phyloP scores from a whole-genome alignment of 2,113 vertebrate genomes.

The Ameiurus melas region DNA sequence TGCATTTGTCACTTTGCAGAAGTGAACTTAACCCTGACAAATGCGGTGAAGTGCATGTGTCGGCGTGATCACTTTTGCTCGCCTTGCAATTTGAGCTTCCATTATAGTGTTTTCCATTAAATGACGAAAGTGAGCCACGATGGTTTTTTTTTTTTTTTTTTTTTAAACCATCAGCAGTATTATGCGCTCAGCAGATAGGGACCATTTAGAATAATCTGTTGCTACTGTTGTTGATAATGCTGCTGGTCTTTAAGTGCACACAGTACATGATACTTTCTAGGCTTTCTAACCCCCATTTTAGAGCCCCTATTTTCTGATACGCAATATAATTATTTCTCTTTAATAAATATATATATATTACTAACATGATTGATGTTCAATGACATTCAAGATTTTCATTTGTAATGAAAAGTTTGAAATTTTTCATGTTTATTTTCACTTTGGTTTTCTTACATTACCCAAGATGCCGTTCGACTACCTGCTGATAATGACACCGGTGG shows the following conservation, averaged over 20 bases:
- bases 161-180: neutral
- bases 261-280: neutral
- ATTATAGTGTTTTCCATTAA: slow-evolving; percentile 39
- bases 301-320: neutral
- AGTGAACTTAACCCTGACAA: slow-evolving; percentile 30
- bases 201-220: slow-evolving; percentile 12
- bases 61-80: slow-evolving; percentile 19
- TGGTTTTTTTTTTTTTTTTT: neutral
- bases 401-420: too few relatives aligned
- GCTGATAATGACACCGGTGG: neutral
- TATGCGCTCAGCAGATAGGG: neutral
- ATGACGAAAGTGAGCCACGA: slow-evolving; percentile 13
- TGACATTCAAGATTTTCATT: neutral
- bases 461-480: too few relatives aligned
- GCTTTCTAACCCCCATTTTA: neutral
- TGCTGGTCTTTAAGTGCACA: slow-evolving; percentile 3
- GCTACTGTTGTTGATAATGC: slow-evolving; percentile 1
- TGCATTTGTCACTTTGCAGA: slow-evolving; percentile 48
- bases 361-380: neutral
- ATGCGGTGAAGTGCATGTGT: slow-evolving; percentile 30
- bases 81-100: slow-evolving; percentile 18
- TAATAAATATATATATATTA: too few relatives aligned
- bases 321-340: neutral
- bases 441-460: neutral
- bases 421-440: neutral